Conservation (phyloP, 2,797 vertebrate genomes). For the Alectoris magna region DNA sequence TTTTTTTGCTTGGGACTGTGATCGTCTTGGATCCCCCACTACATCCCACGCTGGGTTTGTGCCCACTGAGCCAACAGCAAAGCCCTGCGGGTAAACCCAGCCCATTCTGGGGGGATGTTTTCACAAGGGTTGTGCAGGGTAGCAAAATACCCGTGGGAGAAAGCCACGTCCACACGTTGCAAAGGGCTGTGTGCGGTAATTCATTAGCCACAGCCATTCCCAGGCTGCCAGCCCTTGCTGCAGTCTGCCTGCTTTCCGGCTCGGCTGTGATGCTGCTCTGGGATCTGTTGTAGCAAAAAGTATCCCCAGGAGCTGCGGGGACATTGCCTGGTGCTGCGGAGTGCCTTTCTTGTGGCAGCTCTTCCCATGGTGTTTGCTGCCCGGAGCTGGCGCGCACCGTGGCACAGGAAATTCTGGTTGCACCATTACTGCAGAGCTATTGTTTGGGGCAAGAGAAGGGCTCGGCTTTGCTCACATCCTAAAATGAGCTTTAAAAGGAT, state of each 20-base stretch:
- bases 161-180: neutral
- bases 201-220: neutral
- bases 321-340: neutral
- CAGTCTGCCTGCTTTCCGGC: neutral
- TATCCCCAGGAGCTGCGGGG: neutral
- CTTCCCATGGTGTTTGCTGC: conserved; percentile 23
- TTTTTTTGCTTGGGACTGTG: neutral
- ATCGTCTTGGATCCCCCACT: fast-evolving
- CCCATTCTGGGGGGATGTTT: fast-evolving
- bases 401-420: conserved; percentile 55
- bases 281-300: neutral
- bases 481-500: neutral
- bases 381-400: neutral
- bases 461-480: conserved; percentile 3
- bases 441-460: conserved; percentile 41
- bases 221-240: neutral
- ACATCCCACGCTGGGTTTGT: fast-evolving
- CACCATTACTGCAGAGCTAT: conserved; percentile 25
- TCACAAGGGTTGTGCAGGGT: neutral
- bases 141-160: neutral
- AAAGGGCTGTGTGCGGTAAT: neutral
- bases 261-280: neutral
- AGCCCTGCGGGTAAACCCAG: neutral
- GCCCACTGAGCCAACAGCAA: neutral
- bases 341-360: neutral